Conservation (phyloP, 1,140 invertebrate genomes). For the Leptinotarsa defecta region DNA sequence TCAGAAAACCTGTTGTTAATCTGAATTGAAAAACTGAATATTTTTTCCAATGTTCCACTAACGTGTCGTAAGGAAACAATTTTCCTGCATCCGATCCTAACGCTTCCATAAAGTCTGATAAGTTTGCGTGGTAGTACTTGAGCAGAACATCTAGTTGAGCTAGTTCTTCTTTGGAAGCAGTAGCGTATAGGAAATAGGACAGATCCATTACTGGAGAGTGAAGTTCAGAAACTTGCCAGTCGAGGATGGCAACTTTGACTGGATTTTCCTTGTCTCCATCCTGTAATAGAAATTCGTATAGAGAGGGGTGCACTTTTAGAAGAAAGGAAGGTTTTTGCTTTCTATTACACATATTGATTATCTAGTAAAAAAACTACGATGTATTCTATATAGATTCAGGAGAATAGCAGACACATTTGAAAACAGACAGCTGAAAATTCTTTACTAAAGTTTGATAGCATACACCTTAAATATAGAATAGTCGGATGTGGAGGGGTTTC, state of each 20-base stretch:
- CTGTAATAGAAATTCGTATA: conserved; percentile 14
- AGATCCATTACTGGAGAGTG: conserved; percentile 64
- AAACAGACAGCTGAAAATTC: background rate
- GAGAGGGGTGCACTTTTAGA: background rate
- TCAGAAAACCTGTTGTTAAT: background rate
- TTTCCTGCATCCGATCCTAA: conserved; percentile 5
- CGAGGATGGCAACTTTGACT: conserved; percentile 50
- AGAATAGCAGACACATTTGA: background rate
- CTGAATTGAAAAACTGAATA: conserved; percentile 13
- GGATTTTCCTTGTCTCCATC: conserved; percentile 18
- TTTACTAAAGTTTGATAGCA: too few species aligned
- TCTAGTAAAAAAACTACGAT: background rate
- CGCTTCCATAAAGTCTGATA: background rate
- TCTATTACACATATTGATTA: background rate
- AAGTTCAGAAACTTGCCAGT: conserved; percentile 63
- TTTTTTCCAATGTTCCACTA: conserved; percentile 33
- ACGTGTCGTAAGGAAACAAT: conserved; percentile 9
- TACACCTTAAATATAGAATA: too few species aligned
- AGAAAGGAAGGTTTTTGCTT: background rate
- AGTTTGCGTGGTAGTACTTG: background rate
- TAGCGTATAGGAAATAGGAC: conserved; percentile 62
- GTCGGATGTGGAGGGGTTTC: too few species aligned
- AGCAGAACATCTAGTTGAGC: background rate
- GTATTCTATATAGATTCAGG: too few species aligned
- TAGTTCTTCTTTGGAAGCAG: conserved; percentile 57